These are phyloP conservation scores for Eretmocerus hayati DNA, from an alignment of 2,888 invertebrate genomes.

Conservation along the genomic window DNA sequence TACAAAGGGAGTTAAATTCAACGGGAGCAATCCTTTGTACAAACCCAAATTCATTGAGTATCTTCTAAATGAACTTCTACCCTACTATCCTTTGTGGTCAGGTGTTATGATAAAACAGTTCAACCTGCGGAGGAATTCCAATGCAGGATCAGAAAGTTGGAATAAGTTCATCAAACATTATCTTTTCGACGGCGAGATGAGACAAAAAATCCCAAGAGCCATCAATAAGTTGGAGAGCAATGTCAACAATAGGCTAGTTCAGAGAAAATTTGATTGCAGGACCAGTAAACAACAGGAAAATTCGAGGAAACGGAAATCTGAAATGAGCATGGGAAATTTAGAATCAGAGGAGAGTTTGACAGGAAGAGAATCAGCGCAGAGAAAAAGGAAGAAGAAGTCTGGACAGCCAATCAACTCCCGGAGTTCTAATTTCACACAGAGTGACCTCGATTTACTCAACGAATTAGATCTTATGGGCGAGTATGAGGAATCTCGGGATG, in stretches of 20 bases:
- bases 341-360: too few species aligned
- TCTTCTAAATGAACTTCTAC: background rate
- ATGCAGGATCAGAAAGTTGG: background rate
- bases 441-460: too few species aligned
- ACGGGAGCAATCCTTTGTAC: background rate
- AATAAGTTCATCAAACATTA: background rate
- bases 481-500: too few species aligned
- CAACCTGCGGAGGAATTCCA: background rate
- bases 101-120: background rate
- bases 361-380: too few species aligned
- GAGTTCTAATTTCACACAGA: too few species aligned
- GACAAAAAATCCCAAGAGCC: background rate
- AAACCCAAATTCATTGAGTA: background rate
- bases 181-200: conserved; percentile 1
- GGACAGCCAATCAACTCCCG: too few species aligned
- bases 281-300: background rate
- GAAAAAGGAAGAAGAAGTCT: background rate
- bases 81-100: conserved; percentile 3
- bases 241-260: background rate
- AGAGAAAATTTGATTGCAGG: background rate
- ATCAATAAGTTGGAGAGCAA: background rate
- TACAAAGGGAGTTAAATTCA: background rate
- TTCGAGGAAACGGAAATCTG: background rate
- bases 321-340: too few species aligned
- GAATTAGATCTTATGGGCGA: too few species aligned